A percentile compares a stretch with the other conserved stretches of the same genome.
Conservation (phyloP, 64 coral and sea anemone species). For the Trachythela sp. region DNA sequence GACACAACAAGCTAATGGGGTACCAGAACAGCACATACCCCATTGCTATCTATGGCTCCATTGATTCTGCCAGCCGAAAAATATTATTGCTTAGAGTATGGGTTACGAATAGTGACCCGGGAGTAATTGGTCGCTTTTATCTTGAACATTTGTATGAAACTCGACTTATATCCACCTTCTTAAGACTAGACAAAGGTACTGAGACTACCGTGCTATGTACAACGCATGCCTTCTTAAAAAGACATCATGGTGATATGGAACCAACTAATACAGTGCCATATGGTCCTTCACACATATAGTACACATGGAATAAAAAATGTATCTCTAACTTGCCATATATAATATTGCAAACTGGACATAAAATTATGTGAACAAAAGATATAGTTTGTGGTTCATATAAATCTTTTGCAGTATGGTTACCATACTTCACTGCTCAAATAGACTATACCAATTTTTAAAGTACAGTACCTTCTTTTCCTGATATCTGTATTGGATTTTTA, state of each 20-base stretch:
- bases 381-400: no score
- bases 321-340: no score
- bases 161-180: not conserved
- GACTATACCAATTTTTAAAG: no score
- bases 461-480: no score
- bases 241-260: not conserved
- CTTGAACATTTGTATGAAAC: not conserved
- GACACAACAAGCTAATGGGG: not conserved
- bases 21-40: not conserved
- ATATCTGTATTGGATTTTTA: no score
- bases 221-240: not conserved
- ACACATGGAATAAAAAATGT: no score
- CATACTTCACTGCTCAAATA: no score
- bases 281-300: constrained; percentile 11
- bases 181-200: not conserved
- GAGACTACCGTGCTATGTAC: not conserved
- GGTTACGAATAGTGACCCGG: not conserved
- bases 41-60: not conserved
- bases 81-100: not conserved
- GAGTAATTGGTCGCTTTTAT: not conserved
- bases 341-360: no score
- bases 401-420: no score
- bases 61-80: not conserved
- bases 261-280: not conserved
- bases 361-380: no score